Evolutionary conservation across 2,797 vertebrate species (phyloP).

Genomic region (Limnodromus scolopaceus): DNA sequence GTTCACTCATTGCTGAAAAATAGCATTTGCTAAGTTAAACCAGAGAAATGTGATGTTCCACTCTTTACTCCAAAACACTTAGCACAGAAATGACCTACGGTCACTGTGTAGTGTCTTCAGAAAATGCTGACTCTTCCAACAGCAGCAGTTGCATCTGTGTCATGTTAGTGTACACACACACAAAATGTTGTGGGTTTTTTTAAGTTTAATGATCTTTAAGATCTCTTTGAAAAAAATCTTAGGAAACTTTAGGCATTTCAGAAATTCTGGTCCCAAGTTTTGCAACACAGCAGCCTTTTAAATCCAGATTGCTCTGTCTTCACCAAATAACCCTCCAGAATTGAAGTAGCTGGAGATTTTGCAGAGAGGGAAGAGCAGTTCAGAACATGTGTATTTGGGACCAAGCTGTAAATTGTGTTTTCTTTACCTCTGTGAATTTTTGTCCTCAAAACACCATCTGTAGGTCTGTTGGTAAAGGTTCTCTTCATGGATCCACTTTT

Average conservation of each 20-base stretch:
- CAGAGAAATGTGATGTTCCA: not conserved
- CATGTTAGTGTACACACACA: not conserved
- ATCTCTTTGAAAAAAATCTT: not conserved
- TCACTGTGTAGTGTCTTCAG: not conserved
- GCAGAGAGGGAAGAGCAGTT: not conserved
- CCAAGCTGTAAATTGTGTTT: not conserved
- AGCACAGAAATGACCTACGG: not conserved
- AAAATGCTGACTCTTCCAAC: conserved; percentile 15
- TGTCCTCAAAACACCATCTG: not conserved
- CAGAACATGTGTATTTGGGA: not conserved
- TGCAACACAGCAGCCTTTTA: not conserved
- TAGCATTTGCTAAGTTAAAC: not conserved
- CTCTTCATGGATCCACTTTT: not conserved
- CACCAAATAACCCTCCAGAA: not conserved
- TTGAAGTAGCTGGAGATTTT: not conserved
- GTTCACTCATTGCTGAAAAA: not conserved
- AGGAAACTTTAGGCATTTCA: not conserved
- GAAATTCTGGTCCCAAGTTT: not conserved
- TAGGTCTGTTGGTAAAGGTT: not conserved
- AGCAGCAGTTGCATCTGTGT: conserved; percentile 18
- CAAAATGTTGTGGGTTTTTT: not conserved
- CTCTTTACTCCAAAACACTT: not conserved
- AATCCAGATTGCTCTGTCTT: not conserved
- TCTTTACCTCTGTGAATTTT: not conserved
- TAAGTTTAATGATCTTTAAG: conserved; percentile 1